These are phyloP conservation scores for Euborellia annulipes DNA, from an alignment of 1,140 invertebrate genomes.

Conservation along the genomic window DNA sequence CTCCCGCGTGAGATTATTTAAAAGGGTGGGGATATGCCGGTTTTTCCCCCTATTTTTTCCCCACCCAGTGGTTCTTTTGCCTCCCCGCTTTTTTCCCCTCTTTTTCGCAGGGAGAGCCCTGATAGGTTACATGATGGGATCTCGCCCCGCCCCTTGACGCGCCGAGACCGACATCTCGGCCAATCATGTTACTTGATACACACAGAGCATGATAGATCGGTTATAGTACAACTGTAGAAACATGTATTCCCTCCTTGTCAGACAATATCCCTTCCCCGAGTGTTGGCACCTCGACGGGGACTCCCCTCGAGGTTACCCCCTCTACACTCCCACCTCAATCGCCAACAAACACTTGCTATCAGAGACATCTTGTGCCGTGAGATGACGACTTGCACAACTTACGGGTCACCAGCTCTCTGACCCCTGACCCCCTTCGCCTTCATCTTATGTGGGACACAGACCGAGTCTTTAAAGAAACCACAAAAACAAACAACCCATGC, in stretches of 20 bases:
- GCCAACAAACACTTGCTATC: no score
- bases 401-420: no score
- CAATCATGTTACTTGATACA: slow-evolving; percentile 14
- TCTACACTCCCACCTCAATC: no score
- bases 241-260: slow-evolving; percentile 10
- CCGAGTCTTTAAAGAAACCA: no score
- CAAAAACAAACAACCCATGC: no score
- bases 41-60: not conserved
- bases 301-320: no score
- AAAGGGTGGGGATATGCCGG: no score
- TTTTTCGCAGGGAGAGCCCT: slow-evolving; percentile 8
- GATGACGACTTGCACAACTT: no score
- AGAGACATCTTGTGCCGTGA: no score
- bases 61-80: not conserved
- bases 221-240: slow-evolving; percentile 11
- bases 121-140: slow-evolving; percentile 14
- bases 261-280: slow-evolving; percentile 3
- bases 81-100: slow-evolving; percentile 9
- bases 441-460: no score
- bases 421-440: no score
- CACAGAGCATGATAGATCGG: slow-evolving; percentile 11
- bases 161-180: slow-evolving; percentile 9
- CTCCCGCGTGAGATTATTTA: no score
- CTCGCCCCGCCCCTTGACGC: slow-evolving; percentile 11
- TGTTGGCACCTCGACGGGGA: not conserved